phyloP scores from a whole-genome alignment of 1,140 invertebrate genomes.

The Colletes latitarsis region DNA sequence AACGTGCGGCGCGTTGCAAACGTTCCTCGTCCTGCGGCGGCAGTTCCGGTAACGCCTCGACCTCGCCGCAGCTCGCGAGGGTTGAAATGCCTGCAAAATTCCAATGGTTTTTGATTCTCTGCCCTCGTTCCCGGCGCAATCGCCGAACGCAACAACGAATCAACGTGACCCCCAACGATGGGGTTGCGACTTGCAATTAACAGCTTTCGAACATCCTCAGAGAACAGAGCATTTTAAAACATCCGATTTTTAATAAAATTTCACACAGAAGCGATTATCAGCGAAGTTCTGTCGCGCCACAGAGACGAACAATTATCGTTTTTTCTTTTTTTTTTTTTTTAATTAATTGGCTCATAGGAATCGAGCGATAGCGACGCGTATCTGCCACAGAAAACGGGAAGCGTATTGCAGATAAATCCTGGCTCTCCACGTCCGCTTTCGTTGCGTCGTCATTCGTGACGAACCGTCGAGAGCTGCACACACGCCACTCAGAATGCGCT shows the following conservation, averaged over 20 bases:
- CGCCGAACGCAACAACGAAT: too few relatives aligned
- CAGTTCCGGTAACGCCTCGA: slow-evolving; percentile 87
- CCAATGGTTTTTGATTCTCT: background rate
- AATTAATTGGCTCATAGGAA: slow-evolving; percentile 32
- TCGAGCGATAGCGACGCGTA: slow-evolving; percentile 16
- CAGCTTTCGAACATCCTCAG: too few relatives aligned
- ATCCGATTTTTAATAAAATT: too few relatives aligned
- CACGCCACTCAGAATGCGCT: slow-evolving; percentile 40
- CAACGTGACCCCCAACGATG: too few relatives aligned
- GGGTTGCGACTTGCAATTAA: too few relatives aligned
- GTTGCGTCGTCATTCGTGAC: slow-evolving; percentile 13
- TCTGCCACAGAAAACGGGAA: slow-evolving; percentile 45
- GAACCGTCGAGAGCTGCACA: background rate
- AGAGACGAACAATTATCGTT: background rate
- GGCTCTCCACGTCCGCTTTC: background rate
- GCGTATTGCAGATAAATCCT: slow-evolving; percentile 44
- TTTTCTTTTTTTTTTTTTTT: slow-evolving; percentile 11
- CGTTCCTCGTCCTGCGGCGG: slow-evolving; percentile 90
- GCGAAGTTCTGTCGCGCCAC: too few relatives aligned
- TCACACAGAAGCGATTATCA: too few relatives aligned
- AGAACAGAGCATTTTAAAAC: too few relatives aligned
- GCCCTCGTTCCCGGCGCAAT: background rate
- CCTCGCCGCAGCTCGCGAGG: slow-evolving; percentile 87
- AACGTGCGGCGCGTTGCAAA: slow-evolving; percentile 87
- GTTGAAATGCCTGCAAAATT: slow-evolving; percentile 88